Conservation (phyloP, 2,888 invertebrate genomes). For the Lasioglossum lativentre region DNA sequence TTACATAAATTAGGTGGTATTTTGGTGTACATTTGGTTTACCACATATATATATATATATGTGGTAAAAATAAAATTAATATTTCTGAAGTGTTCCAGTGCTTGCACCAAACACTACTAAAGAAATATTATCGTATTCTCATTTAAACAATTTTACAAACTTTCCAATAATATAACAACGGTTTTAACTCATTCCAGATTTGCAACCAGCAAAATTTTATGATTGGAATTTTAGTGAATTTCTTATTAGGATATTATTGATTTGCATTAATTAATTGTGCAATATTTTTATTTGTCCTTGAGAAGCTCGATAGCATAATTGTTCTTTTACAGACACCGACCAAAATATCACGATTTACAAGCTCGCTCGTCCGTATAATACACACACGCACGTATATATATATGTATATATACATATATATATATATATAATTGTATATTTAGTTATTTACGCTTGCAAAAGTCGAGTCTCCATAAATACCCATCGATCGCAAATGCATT, state of each 20-base stretch:
- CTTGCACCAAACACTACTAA: too few species aligned
- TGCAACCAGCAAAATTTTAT: too few species aligned
- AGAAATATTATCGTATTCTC: not conserved
- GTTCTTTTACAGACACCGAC: constrained; percentile 37
- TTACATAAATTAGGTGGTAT: not conserved
- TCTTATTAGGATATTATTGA: not conserved
- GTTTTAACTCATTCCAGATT: not conserved
- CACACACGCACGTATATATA: constrained; percentile 37
- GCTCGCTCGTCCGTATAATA: constrained; percentile 31
- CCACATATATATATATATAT: too few species aligned
- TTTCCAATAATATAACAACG: not conserved
- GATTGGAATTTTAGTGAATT: not conserved
- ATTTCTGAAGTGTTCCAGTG: not conserved
- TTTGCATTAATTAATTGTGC: constrained; percentile 50
- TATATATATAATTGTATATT: constrained; percentile 46
- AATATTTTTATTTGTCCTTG: constrained; percentile 48
- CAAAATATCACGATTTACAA: constrained; percentile 32
- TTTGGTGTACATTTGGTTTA: not conserved
- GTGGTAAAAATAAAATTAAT: not conserved
- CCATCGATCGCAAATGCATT: constrained; percentile 39
- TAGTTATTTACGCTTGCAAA: constrained; percentile 26
- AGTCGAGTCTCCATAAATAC: constrained; percentile 34
- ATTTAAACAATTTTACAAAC: not conserved
- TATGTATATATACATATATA: constrained; percentile 44
- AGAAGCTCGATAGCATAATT: constrained; percentile 64